phyloP scores from a whole-genome alignment of 2,113 vertebrate species.

The Brachyhypopomus gauderio region DNA sequence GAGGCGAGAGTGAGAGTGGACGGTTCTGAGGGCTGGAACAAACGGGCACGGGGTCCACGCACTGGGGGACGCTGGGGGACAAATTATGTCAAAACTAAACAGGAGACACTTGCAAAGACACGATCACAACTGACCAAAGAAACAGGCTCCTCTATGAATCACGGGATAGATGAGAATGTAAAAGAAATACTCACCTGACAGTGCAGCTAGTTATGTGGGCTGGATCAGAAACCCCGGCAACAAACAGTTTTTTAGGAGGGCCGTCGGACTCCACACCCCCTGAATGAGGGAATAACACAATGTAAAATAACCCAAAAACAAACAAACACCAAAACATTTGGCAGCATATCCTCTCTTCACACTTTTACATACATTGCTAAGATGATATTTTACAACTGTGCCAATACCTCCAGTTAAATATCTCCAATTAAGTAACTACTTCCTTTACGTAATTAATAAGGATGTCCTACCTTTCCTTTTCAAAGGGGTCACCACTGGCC shows the following conservation, averaged over 20 bases:
- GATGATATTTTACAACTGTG: not conserved
- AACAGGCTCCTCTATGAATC: too few species aligned
- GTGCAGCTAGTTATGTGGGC: constrained; percentile 71
- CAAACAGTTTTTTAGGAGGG: constrained; percentile 81
- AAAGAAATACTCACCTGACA: constrained; percentile 67
- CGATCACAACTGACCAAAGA: too few species aligned
- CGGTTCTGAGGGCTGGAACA: constrained; percentile 60
- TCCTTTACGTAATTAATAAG: too few species aligned
- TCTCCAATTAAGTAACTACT: not conserved
- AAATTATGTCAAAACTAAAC: not conserved
- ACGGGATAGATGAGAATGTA: not conserved
- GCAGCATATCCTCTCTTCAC: not conserved
- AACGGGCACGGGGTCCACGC: constrained; percentile 58
- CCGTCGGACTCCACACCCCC: constrained; percentile 79
- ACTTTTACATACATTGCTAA: not conserved
- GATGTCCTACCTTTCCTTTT: constrained; percentile 75
- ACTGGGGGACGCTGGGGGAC: constrained; percentile 70
- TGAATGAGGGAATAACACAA: constrained; percentile 43
- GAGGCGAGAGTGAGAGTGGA: constrained; percentile 67
- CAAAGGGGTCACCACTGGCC: constrained; percentile 69
- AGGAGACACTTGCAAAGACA: too few species aligned
- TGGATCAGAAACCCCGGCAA: constrained; percentile 76
- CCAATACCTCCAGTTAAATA: not conserved
- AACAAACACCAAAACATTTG: not conserved
- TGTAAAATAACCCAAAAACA: not conserved